These are phyloP conservation scores for Rhagonycha lutea DNA, from an alignment of 2,888 invertebrate genomes.

Conservation along the genomic window DNA sequence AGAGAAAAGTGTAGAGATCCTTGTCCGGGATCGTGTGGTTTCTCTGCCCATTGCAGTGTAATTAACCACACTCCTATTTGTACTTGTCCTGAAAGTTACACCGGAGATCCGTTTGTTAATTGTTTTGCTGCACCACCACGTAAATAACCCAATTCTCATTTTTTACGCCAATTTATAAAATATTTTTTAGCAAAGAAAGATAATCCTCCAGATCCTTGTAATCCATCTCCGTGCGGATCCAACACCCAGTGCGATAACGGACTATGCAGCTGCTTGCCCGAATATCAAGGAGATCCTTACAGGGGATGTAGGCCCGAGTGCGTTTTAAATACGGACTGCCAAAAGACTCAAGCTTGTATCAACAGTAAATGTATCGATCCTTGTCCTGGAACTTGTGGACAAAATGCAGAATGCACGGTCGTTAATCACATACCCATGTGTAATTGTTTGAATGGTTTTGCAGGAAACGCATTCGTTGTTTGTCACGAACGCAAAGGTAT, in stretches of 20 bases:
- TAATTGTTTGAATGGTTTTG: slow-evolving; percentile 42
- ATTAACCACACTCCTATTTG: slow-evolving; percentile 71
- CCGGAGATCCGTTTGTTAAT: slow-evolving; percentile 64
- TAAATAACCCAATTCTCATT: slow-evolving; percentile 13
- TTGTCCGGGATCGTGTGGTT: slow-evolving; percentile 67
- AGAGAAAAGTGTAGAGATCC: slow-evolving; percentile 66
- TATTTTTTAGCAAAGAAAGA: slow-evolving; percentile 35
- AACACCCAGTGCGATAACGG: slow-evolving; percentile 69
- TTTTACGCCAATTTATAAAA: background rate
- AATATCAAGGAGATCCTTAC: slow-evolving; percentile 55
- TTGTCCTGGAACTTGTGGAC: slow-evolving; percentile 59
- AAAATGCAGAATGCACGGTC: slow-evolving; percentile 57
- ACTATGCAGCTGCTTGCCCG: slow-evolving; percentile 53
- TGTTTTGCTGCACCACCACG: slow-evolving; percentile 46
- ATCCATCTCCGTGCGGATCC: slow-evolving; percentile 68
- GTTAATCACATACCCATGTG: slow-evolving; percentile 54
- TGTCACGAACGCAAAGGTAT: slow-evolving; percentile 13
- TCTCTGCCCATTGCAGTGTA: slow-evolving; percentile 65
- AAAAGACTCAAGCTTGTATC: slow-evolving; percentile 53
- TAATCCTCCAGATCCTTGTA: slow-evolving; percentile 59
- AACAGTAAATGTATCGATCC: slow-evolving; percentile 58
- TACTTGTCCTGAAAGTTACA: slow-evolving; percentile 64
- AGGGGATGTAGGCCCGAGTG: slow-evolving; percentile 58
- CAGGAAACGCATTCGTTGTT: slow-evolving; percentile 42
- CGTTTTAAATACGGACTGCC: slow-evolving; percentile 55